phyloP scores from a whole-genome alignment of 2,888 invertebrate genomes.

The Hyposoter didymator region DNA sequence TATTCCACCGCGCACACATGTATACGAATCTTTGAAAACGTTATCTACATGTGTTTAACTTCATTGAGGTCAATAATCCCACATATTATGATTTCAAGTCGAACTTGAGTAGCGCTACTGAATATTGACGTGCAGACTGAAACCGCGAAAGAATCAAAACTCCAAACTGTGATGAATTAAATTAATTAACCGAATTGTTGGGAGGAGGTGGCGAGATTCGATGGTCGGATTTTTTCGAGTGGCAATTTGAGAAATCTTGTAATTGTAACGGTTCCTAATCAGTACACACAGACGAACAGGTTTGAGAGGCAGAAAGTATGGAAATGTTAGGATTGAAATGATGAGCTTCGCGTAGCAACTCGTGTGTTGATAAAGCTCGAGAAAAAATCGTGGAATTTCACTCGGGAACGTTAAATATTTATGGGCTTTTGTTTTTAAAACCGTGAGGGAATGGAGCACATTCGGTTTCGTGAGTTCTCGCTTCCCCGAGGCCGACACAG shows the following conservation, averaged over 20 bases:
- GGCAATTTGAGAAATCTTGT: too few species aligned
- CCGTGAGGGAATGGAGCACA: conserved; percentile 17
- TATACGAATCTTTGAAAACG: background rate
- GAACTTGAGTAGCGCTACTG: background rate
- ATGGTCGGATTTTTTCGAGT: too few species aligned
- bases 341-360: background rate
- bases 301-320: background rate
- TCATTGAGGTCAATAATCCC: conserved; percentile 45
- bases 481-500: conserved; percentile 28
- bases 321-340: background rate
- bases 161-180: too few species aligned
- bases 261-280: too few species aligned
- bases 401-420: conserved; percentile 27
- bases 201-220: too few species aligned
- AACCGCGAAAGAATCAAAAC: background rate
- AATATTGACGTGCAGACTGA: background rate
- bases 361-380: background rate
- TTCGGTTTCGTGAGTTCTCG: conserved; percentile 32
- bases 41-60: conserved; percentile 13
- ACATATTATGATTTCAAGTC: background rate
- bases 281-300: too few species aligned
- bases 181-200: too few species aligned
- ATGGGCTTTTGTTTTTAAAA: conserved; percentile 35
- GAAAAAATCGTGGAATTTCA: conserved; percentile 24
- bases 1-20: conserved; percentile 21